Percentiles rank a stretch among this genome's conserved stretches.
Evolutionary conservation across 1,140 invertebrate genomes (phyloP).

Genomic region (Solenopsis fugax): DNA sequence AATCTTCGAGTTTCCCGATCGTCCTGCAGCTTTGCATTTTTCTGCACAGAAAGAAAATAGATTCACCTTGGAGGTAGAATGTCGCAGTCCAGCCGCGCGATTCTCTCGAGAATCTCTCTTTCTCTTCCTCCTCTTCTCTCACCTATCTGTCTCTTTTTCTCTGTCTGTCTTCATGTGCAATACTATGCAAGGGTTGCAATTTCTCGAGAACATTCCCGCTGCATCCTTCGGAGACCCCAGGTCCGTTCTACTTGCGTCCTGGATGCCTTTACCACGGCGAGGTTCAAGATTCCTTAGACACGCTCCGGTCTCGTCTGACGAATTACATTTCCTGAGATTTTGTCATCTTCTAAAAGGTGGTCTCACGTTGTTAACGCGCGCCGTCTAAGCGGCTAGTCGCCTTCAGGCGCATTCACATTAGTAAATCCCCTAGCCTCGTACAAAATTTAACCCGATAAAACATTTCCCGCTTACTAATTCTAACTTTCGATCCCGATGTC

Average conservation of each 20-base stretch:
- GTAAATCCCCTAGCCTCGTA: slow-evolving; percentile 12
- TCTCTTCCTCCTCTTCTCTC: not conserved
- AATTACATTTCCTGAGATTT: slow-evolving; percentile 64
- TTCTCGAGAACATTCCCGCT: slow-evolving; percentile 61
- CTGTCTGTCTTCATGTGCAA: slow-evolving; percentile 46
- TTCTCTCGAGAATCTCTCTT: slow-evolving; percentile 50
- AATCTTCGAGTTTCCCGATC: not conserved
- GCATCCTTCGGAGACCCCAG: slow-evolving; percentile 45
- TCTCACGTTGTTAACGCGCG: slow-evolving; percentile 31
- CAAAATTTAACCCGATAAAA: slow-evolving; percentile 45
- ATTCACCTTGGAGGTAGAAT: slow-evolving; percentile 35
- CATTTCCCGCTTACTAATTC: slow-evolving; percentile 15
- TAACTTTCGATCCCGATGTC: slow-evolving; percentile 1
- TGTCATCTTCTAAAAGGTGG: slow-evolving; percentile 43
- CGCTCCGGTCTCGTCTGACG: slow-evolving; percentile 43
- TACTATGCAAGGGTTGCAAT: slow-evolving; percentile 56
- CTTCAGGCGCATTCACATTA: slow-evolving; percentile 7
- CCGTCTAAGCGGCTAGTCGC: slow-evolving; percentile 40
- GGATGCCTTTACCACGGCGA: slow-evolving; percentile 34
- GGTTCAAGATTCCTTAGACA: slow-evolving; percentile 50
- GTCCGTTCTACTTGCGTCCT: slow-evolving; percentile 45
- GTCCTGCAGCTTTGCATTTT: slow-evolving; percentile 38
- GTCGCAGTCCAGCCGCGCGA: slow-evolving; percentile 25
- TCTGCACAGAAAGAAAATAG: slow-evolving; percentile 24
- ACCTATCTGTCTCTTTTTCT: not conserved